phyloP scores from a whole-genome alignment of 1,140 invertebrate species.

The Cecropterus lyciades region DNA sequence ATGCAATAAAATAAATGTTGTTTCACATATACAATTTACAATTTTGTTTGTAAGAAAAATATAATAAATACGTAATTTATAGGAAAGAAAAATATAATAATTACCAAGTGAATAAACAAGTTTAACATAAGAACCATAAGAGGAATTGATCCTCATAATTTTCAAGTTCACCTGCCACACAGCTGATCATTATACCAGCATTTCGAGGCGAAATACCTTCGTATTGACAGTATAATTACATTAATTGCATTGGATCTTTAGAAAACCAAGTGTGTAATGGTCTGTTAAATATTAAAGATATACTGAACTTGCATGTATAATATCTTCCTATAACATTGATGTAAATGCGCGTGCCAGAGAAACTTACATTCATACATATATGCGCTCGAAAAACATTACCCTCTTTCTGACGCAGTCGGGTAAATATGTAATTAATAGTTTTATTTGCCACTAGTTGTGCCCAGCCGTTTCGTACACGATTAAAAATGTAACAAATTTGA shows the following conservation, averaged over 20 bases:
- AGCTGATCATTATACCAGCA: constrained; percentile 44
- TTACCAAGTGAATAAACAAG: constrained; percentile 6
- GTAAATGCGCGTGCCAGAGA: too few species aligned
- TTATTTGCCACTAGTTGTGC: too few species aligned
- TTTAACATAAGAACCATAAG: neutral
- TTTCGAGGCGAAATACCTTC: constrained; percentile 29
- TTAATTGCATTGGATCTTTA: constrained; percentile 39
- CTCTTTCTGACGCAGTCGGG: too few species aligned
- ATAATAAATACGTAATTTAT: too few species aligned
- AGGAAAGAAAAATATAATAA: neutral
- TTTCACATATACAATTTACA: too few species aligned
- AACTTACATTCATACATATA: too few species aligned
- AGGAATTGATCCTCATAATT: constrained; percentile 33
- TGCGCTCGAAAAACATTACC: too few species aligned
- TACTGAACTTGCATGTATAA: constrained; percentile 1
- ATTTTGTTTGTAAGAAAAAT: too few species aligned
- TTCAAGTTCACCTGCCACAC: constrained; percentile 49
- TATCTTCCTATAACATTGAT: neutral
- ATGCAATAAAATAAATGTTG: too few species aligned
- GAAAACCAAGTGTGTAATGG: neutral
- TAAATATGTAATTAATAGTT: too few species aligned
- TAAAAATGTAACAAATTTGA: too few species aligned
- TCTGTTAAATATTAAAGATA: constrained; percentile 14
- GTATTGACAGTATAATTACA: constrained; percentile 49
- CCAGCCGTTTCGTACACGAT: too few species aligned